A percentile compares a stretch with the other conserved stretches of the same genome.
Conservation (phyloP, 2,797 vertebrate species). For the Parotocinclus haroldoi region DNA sequence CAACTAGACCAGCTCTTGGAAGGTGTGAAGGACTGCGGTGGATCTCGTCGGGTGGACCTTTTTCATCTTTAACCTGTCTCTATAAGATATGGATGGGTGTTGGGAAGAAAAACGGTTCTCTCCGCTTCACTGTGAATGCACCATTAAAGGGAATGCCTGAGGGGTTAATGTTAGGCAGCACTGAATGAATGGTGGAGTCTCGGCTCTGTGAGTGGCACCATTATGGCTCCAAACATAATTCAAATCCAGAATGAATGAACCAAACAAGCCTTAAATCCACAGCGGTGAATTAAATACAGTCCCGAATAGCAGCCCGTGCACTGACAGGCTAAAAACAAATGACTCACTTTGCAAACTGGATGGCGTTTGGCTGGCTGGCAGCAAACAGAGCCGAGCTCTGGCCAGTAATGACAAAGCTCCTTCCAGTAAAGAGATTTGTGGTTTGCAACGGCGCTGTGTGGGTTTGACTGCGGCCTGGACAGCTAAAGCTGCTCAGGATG, state of each 20-base stretch:
- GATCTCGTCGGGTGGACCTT: too few species aligned
- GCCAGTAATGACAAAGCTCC: constrained; percentile 72
- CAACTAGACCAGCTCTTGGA: too few species aligned
- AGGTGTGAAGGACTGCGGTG: too few species aligned
- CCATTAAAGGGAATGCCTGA: background rate
- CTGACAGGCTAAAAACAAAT: background rate
- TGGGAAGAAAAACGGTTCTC: too few species aligned
- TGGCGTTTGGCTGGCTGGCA: constrained; percentile 3
- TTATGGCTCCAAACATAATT: background rate
- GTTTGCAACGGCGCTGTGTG: constrained; percentile 69
- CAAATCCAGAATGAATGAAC: background rate
- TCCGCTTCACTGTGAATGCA: too few species aligned
- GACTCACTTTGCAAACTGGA: constrained; percentile 4
- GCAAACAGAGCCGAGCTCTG: constrained; percentile 55
- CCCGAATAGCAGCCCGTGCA: background rate
- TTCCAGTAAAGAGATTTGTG: constrained; percentile 70
- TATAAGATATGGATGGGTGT: too few species aligned
- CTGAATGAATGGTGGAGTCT: constrained; percentile 1
- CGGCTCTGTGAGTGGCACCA: background rate
- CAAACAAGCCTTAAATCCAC: background rate
- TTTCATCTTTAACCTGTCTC: too few species aligned
- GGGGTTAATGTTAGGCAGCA: background rate
- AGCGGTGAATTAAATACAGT: constrained; percentile 3
- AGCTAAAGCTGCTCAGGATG: constrained; percentile 65
- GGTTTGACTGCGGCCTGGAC: constrained; percentile 72